Evolutionary conservation across 2,797 vertebrate genomes (phyloP).

Genomic region (Pitangus sulphuratus): DNA sequence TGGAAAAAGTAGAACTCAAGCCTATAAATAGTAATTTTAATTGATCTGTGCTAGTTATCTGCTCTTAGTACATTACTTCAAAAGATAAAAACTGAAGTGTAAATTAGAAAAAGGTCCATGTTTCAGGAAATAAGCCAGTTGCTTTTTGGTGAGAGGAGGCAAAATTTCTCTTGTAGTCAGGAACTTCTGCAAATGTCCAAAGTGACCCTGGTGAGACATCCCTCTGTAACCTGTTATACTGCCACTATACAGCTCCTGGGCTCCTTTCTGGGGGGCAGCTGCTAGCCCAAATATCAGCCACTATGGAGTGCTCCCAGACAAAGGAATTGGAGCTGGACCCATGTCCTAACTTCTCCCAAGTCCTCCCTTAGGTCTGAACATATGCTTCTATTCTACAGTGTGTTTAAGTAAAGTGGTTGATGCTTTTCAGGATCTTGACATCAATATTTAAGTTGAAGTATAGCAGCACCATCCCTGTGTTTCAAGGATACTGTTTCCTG

Average conservation of each 20-base stretch:
- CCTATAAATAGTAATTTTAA: slow-evolving; percentile 1
- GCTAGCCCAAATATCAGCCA: neutral
- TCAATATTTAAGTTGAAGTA: neutral
- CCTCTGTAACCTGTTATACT: neutral
- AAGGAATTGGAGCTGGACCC: neutral
- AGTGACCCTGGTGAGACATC: neutral
- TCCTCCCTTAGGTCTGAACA: neutral
- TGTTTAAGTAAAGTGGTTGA: neutral
- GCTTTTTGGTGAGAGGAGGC: neutral
- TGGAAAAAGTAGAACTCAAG: neutral
- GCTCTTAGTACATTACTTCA: neutral
- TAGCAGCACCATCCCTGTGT: neutral
- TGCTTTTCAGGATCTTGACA: neutral
- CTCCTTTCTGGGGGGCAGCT: neutral
- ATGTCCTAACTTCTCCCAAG: neutral
- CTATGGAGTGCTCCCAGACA: neutral
- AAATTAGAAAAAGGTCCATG: neutral
- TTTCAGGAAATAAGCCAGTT: neutral
- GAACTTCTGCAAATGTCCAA: neutral
- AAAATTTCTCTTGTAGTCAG: neutral
- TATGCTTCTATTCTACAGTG: neutral
- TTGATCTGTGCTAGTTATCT: neutral
- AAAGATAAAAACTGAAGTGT: neutral
- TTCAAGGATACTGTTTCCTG: neutral
- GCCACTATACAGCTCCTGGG: rapidly evolving